phyloP scores from a whole-genome alignment of 2,888 invertebrate genomes.

The Drosophila pseudotalamancana region DNA sequence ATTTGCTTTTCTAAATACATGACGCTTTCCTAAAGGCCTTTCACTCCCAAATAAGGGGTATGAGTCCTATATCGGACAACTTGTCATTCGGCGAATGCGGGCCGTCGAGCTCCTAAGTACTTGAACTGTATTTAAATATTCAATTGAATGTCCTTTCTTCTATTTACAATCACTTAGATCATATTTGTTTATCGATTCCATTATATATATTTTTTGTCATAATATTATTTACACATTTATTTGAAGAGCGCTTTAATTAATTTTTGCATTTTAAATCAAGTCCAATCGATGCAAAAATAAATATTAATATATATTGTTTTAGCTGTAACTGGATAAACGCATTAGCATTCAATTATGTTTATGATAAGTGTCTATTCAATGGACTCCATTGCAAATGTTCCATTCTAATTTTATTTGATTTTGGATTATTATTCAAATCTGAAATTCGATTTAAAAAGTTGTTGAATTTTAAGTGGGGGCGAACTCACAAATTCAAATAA shows the following conservation, averaged over 20 bases:
- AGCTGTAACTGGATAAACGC: slow-evolving; percentile 1
- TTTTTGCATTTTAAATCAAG: not conserved
- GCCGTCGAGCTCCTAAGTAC: not conserved
- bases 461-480: not conserved
- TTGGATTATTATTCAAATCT: not conserved
- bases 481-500: not conserved
- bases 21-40: not conserved
- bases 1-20: slow-evolving; percentile 58
- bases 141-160: not conserved
- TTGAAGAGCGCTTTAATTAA: not conserved
- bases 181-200: not conserved
- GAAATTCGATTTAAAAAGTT: not conserved
- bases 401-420: not conserved
- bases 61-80: slow-evolving; percentile 3
- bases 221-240: not conserved
- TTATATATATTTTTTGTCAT: not conserved
- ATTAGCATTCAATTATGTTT: slow-evolving; percentile 3
- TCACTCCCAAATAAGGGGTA: slow-evolving; percentile 13
- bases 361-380: not conserved
- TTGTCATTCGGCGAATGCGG: not conserved
- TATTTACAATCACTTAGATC: not conserved
- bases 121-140: not conserved
- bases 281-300: not conserved
- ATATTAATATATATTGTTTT: not conserved
- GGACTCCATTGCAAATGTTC: not conserved